These are phyloP conservation scores for Mustela lutreola DNA, from an alignment of 2,113 vertebrate genomes.

Conservation along the genomic window DNA sequence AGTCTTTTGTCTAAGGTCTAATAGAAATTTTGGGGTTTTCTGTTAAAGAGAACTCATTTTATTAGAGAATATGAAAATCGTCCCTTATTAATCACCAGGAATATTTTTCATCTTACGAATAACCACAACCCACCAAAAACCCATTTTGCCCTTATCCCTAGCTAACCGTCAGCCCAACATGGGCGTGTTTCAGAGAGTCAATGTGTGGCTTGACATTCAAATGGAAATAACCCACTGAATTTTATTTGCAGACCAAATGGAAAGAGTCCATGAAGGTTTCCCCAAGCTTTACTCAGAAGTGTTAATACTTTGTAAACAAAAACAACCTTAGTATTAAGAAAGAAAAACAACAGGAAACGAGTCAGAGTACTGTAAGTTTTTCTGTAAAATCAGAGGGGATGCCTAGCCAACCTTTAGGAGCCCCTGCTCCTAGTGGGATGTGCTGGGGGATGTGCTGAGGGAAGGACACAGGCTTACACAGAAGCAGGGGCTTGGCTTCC, in stretches of 20 bases:
- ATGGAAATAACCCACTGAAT: conserved; percentile 31
- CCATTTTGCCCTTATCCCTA: neutral
- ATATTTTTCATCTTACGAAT: neutral
- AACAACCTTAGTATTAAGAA: neutral
- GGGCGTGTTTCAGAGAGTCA: neutral
- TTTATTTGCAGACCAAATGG: conserved; percentile 15
- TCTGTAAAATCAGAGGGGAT: neutral
- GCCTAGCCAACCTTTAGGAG: neutral
- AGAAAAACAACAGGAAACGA: neutral
- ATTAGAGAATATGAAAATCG: neutral
- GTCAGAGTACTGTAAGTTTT: neutral
- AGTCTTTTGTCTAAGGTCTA: neutral
- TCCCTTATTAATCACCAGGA: neutral
- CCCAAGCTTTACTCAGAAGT: neutral
- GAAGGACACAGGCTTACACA: neutral
- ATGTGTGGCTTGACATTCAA: conserved; percentile 52
- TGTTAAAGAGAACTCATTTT: neutral
- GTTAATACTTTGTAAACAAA: conserved; percentile 31
- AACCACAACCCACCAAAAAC: neutral
- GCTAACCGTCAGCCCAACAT: neutral
- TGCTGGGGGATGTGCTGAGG: too few relatives aligned
- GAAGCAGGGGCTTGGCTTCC: fast-evolving
- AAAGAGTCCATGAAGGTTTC: conserved; percentile 52
- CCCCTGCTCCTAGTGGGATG: neutral
- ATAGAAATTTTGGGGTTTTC: neutral